Percentiles rank a stretch among this genome's conserved stretches.
These are phyloP conservation scores for Progne subis DNA, from an alignment of 2,113 vertebrate genomes.

Conservation along the genomic window DNA sequence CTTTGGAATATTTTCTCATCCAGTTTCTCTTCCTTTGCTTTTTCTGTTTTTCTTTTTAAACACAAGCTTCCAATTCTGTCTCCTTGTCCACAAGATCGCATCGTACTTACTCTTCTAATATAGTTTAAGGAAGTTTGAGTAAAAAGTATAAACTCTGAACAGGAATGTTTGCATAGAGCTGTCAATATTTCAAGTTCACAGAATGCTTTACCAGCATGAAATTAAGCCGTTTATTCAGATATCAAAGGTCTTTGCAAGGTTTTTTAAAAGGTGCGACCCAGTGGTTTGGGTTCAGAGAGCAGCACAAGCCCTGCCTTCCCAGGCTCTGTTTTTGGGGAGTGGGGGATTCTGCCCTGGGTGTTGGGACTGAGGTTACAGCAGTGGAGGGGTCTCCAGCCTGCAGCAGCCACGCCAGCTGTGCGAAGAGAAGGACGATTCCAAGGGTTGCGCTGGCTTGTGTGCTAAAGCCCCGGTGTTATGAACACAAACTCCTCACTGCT, in stretches of 20 bases:
- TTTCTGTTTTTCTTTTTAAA: not conserved
- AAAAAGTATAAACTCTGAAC: not conserved
- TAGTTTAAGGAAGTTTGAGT: not conserved
- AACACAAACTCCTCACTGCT: not conserved
- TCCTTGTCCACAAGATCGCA: not conserved
- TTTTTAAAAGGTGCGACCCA: not conserved
- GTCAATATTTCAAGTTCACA: not conserved
- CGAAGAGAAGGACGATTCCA: conserved; percentile 23
- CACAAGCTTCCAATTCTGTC: not conserved
- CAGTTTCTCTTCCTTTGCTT: not conserved
- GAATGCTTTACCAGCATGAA: not conserved
- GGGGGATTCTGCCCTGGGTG: not conserved
- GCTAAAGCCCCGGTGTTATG: not conserved
- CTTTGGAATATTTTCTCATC: not conserved
- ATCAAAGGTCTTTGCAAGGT: not conserved
- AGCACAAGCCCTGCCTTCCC: not conserved
- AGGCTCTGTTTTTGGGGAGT: conserved; percentile 31
- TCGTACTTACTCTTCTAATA: not conserved
- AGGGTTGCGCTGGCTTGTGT: rapidly evolving
- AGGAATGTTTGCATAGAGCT: not conserved
- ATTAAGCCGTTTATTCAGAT: conserved; percentile 27
- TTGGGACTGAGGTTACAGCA: not conserved
- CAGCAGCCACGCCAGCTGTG: conserved; percentile 1
- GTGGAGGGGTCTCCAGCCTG: not conserved
- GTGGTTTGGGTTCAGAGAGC: conserved; percentile 57